These are phyloP conservation scores for Bursaphelenchus mucronatus DNA, from an alignment of 1,140 invertebrate species.

Conservation along the genomic window DNA sequence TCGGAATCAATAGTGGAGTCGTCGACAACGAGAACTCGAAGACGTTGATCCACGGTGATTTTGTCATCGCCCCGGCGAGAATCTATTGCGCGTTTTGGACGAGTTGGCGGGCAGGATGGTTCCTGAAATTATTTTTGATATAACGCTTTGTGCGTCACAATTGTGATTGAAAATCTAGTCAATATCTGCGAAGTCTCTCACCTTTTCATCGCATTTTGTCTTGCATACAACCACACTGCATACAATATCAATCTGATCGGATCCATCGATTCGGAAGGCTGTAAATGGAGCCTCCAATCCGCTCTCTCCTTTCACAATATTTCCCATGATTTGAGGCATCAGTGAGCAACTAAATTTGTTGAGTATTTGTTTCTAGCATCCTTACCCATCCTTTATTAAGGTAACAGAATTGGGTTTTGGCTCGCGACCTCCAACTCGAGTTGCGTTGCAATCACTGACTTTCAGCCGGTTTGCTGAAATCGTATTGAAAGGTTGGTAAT, in stretches of 20 bases:
- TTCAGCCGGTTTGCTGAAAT: constrained; percentile 34
- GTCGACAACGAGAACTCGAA: constrained; percentile 37
- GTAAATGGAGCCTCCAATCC: constrained; percentile 46
- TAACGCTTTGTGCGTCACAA: not conserved
- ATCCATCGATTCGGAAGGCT: constrained; percentile 51
- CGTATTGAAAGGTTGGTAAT: not conserved
- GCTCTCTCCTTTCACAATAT: constrained; percentile 31
- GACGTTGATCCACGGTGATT: constrained; percentile 39
- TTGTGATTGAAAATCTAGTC: not conserved
- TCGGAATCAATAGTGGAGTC: not conserved
- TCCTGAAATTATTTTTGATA: not conserved
- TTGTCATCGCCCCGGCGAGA: constrained; percentile 19
- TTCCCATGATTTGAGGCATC: constrained; percentile 54
- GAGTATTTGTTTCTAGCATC: constrained; percentile 6
- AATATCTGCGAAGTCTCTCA: not conserved
- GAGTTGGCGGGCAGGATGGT: constrained; percentile 7
- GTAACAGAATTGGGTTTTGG: constrained; percentile 39
- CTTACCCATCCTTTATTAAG: constrained; percentile 40
- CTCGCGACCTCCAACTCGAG: constrained; percentile 42
- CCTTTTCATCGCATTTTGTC: constrained; percentile 19
- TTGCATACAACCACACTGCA: constrained; percentile 46
- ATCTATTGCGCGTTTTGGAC: constrained; percentile 18
- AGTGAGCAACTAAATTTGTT: constrained; percentile 44
- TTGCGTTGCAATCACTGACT: constrained; percentile 51
- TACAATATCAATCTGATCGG: constrained; percentile 52